These are phyloP conservation scores for Shargacucullia verbasci DNA, from an alignment of 2,888 invertebrate species.

Conservation along the genomic window DNA sequence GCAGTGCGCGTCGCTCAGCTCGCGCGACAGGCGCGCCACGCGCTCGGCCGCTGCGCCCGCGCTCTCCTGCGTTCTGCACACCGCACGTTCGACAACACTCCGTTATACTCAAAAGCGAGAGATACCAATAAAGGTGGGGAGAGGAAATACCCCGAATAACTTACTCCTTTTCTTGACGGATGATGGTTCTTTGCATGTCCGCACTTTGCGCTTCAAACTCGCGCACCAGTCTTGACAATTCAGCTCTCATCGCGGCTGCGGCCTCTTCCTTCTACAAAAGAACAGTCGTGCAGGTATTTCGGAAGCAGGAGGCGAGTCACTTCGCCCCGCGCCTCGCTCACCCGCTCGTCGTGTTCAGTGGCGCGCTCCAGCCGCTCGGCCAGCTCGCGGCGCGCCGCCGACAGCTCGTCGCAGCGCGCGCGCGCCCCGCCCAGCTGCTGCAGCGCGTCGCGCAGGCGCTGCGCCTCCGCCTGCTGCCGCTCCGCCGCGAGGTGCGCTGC, in stretches of 20 bases:
- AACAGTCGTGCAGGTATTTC: too few species aligned
- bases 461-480: conserved; percentile 60
- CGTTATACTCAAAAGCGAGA: too few species aligned
- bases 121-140: too few species aligned
- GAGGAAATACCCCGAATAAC: too few species aligned
- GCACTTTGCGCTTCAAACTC: conserved; percentile 56
- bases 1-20: too few species aligned
- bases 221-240: conserved; percentile 51
- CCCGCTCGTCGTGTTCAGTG: conserved; percentile 8
- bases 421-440: conserved; percentile 43
- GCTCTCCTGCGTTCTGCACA: neutral
- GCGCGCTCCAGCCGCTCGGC: conserved; percentile 50
- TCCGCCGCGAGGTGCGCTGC: conserved; percentile 50
- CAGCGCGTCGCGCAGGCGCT: conserved; percentile 54
- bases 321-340: too few species aligned
- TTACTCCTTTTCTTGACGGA: conserved; percentile 25
- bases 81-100: too few species aligned
- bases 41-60: neutral
- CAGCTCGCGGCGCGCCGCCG: conserved; percentile 7
- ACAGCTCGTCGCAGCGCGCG: conserved; percentile 52
- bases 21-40: neutral
- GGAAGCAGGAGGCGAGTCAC: too few species aligned
- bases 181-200: conserved; percentile 22
- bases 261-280: conserved; percentile 53
- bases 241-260: conserved; percentile 53